A percentile compares a stretch with the other conserved stretches of the same genome.
These are phyloP conservation scores for Megaleporinus macrocephalus DNA, from an alignment of 2,113 vertebrate genomes.

Conservation along the genomic window DNA sequence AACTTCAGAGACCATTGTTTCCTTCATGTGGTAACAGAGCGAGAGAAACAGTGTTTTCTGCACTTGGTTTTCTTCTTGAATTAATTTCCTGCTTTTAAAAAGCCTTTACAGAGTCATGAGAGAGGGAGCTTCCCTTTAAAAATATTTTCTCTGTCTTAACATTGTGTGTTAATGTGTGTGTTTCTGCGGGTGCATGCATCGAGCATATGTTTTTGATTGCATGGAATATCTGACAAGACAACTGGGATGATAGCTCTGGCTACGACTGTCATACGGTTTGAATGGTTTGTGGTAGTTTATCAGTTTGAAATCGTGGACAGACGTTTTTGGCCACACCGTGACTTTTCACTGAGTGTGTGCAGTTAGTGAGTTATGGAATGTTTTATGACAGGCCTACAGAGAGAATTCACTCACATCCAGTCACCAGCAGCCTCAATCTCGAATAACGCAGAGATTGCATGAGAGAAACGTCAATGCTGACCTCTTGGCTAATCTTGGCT, in stretches of 20 bases:
- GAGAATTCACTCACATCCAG: background rate
- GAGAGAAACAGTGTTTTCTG: background rate
- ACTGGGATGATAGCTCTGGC: background rate
- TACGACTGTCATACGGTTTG: background rate
- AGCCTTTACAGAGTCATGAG: background rate
- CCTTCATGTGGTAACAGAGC: constrained; percentile 31
- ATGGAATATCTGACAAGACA: constrained; percentile 5
- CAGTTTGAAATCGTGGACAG: background rate
- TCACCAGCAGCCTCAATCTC: background rate
- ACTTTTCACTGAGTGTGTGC: background rate
- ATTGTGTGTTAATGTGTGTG: background rate
- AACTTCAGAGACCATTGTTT: constrained; percentile 1
- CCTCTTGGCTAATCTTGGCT: background rate
- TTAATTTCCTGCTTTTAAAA: constrained; percentile 6
- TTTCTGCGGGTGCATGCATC: background rate
- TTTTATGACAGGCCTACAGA: background rate
- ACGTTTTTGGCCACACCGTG: background rate
- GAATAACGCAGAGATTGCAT: background rate
- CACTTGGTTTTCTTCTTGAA: constrained; percentile 1
- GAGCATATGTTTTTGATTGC: constrained; percentile 4
- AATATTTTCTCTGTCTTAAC: background rate
- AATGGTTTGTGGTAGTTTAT: background rate
- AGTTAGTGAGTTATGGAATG: background rate
- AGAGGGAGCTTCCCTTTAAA: background rate
- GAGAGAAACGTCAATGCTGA: background rate